Evolutionary conservation across 2,113 vertebrate genomes (phyloP).

Genomic region (Phyllopteryx taeniolatus): DNA sequence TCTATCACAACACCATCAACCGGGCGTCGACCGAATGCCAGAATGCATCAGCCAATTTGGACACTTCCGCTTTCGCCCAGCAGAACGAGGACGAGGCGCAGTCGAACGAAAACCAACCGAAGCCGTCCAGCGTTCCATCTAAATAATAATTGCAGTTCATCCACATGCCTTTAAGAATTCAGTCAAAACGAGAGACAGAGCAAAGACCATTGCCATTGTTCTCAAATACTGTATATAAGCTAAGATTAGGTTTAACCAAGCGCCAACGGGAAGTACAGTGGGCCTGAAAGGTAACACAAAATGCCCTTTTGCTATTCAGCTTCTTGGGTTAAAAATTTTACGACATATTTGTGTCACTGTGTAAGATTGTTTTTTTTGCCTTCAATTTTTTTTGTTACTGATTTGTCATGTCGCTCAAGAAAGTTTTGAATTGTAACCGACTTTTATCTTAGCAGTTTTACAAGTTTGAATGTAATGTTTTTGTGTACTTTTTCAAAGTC

Average conservation of each 20-base stretch:
- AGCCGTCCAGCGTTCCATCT: not conserved
- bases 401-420: not conserved
- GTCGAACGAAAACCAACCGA: conserved; percentile 15
- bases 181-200: not conserved
- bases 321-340: not conserved
- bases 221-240: no score
- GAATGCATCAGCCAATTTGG: conserved; percentile 28
- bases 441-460: not conserved
- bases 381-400: not conserved
- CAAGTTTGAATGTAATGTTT: not conserved
- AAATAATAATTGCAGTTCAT: not conserved
- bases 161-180: not conserved
- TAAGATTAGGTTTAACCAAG: no score
- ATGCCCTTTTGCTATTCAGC: no score
- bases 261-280: no score
- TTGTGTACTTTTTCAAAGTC: not conserved
- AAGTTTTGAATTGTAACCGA: not conserved
- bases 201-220: not conserved
- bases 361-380: not conserved
- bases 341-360: not conserved
- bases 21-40: conserved; percentile 43
- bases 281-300: no score
- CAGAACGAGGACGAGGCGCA: conserved; percentile 7
- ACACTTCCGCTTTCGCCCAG: conserved; percentile 29
- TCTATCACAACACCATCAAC: conserved; percentile 62